Conservation (phyloP, 1,140 invertebrate species). For the Heliconius hermathena region DNA sequence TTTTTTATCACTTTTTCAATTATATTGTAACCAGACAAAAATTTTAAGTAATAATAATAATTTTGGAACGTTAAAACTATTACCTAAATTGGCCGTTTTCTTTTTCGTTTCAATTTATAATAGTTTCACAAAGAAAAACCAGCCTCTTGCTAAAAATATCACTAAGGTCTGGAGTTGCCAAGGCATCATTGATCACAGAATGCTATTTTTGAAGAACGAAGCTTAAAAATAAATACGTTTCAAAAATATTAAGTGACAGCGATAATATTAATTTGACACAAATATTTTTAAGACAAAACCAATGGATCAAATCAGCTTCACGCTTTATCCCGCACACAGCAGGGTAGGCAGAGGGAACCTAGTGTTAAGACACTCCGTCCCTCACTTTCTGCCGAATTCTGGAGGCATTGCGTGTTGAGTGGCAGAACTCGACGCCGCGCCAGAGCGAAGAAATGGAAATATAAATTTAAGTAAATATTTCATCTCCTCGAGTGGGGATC, state of each 20-base stretch:
- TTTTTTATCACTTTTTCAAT: background rate
- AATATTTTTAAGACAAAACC: background rate
- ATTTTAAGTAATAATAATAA: constrained; percentile 14
- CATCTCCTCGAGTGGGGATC: too few species aligned
- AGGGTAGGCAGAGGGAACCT: too few species aligned
- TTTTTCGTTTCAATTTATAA: constrained; percentile 37
- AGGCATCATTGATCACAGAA: constrained; percentile 73
- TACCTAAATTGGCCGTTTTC: constrained; percentile 37
- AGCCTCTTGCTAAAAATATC: constrained; percentile 56
- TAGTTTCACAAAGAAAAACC: constrained; percentile 38
- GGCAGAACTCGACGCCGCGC: too few species aligned
- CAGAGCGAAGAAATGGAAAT: too few species aligned
- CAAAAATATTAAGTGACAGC: constrained; percentile 43
- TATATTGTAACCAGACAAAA: background rate
- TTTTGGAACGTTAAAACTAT: constrained; percentile 36
- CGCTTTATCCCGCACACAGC: too few species aligned
- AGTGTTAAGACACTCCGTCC: too few species aligned
- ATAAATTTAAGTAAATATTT: too few species aligned
- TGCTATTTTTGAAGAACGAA: constrained; percentile 58
- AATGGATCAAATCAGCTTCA: too few species aligned
- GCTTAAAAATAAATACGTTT: constrained; percentile 41
- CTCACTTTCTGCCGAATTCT: too few species aligned
- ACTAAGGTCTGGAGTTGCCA: constrained; percentile 61
- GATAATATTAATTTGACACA: constrained; percentile 9
- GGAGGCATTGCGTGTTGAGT: too few species aligned